Base-by-base conservation (phyloP, 2,888 invertebrate genomes). In the Apamea sordens region DNA sequence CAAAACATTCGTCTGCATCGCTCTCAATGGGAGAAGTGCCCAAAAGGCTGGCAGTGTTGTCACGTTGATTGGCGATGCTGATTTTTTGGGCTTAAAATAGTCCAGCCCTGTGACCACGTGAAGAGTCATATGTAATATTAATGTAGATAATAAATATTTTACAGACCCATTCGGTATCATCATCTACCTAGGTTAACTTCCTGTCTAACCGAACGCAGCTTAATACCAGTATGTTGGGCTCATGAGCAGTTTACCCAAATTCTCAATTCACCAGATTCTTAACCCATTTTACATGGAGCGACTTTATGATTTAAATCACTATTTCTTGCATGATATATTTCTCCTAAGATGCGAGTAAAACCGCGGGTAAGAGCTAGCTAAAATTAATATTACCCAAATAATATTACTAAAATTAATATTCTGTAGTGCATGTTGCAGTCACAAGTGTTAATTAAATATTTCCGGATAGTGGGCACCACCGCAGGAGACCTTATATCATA, bases 401-500 rank as follows among this genome's bases (percentile, higher is more conserved):
- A 53, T 53, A 53, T 53, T 53, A 21, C 8, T 21, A 53, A 53
- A 53, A 53, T 53, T 21, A 21, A 67, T 56, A 56, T 65, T 56
- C 4, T 36, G 28, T 24, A n/a, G 32, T 50, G 53, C 63, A 76
- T 79, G 74, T 76, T 79, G 71, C 86, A 89, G 79, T 86, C 82
- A 76, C 86, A 86, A 82, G 83, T 81, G 89, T 84, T 92, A 92
- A 93, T 93, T 91, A 92, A 92, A 93, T 93, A 85, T 79, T 92
- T 92, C 89, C 92, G 89, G 89, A 44, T 88, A 82, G 84, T 70
- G 86, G 88, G 90, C 89, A 84, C 82, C 76, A 74, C 76, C 71
- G 71, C 72, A 50, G 63, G 59, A 24, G 21, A 61, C 72, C 21
- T 63, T 63, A 15, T 47, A 32, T 63, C 5, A 24, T 36, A 77